phyloP scores from a whole-genome alignment of 2,888 invertebrate species.

The Diplolepis rosae region DNA sequence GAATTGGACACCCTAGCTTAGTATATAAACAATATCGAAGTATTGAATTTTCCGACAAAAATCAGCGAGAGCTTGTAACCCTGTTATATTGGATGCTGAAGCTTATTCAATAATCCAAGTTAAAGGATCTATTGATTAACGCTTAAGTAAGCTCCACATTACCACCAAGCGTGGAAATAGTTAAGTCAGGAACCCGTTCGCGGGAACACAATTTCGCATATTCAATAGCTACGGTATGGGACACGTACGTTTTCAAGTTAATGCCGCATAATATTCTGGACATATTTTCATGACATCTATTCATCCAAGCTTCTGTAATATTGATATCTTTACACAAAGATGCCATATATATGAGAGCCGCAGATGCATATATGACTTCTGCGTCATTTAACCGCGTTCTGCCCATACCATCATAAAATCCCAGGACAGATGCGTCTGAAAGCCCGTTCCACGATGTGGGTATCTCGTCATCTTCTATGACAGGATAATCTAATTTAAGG shows the following conservation, averaged over 20 bases:
- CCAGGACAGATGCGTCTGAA: neutral
- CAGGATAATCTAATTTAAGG: no score
- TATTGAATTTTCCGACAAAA: neutral
- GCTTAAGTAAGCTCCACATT: neutral
- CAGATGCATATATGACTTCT: neutral
- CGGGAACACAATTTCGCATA: neutral
- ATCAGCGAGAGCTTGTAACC: neutral
- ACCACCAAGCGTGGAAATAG: neutral
- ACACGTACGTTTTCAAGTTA: neutral
- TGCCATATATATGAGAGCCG: neutral
- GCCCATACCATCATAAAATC: neutral
- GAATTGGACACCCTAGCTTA: neutral
- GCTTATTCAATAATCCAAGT: neutral
- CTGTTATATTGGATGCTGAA: neutral
- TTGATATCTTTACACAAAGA: neutral
- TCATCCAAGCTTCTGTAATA: neutral
- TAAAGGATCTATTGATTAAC: neutral
- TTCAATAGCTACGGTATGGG: neutral
- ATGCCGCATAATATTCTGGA: neutral
- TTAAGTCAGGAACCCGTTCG: neutral
- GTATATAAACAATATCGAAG: neutral
- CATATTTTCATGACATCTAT: neutral
- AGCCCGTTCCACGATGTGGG: neutral
- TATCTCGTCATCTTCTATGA: neutral
- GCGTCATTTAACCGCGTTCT: neutral